Evolutionary conservation across 2,113 vertebrate species (phyloP).

Genomic region (Trichomycterus rosablanca): DNA sequence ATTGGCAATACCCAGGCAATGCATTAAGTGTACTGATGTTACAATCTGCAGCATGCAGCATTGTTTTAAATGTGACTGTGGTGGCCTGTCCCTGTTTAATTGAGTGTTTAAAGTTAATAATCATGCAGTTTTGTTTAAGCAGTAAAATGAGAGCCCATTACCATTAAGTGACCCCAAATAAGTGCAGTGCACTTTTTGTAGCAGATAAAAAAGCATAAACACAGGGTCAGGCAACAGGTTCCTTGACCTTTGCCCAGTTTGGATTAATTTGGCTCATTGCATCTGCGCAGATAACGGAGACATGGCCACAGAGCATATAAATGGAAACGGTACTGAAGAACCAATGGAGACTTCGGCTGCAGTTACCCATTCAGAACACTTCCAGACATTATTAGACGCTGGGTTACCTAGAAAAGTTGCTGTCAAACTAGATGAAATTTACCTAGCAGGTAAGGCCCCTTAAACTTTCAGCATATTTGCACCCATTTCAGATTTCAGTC

Average conservation of each 20-base stretch:
- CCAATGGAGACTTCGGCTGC: constrained; percentile 98
- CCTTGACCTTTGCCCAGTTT: constrained; percentile 52
- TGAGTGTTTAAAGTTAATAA: not conserved
- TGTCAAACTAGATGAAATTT: constrained; percentile 99
- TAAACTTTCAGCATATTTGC: constrained; percentile 66
- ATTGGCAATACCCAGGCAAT: not conserved
- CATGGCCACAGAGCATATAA: constrained; percentile 99
- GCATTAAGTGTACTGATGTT: not conserved
- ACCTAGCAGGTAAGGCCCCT: constrained; percentile 97
- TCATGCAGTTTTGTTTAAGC: not conserved
- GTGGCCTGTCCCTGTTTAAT: not conserved
- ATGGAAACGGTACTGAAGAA: constrained; percentile 99
- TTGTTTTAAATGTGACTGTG: not conserved
- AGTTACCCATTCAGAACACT: constrained; percentile 99
- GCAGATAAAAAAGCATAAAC: not conserved
- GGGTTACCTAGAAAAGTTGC: constrained; percentile 99
- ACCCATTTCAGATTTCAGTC: constrained; percentile 61
- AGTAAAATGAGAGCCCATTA: not conserved
- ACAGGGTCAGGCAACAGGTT: constrained; percentile 27
- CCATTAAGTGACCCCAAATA: not conserved
- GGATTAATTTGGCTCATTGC: constrained; percentile 93
- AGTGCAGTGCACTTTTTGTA: constrained; percentile 8
- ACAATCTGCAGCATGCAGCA: not conserved
- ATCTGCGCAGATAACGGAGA: constrained; percentile 97
- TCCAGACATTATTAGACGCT: constrained; percentile 99